Evolutionary conservation across 37 sponge, comb jelly and placozoan species (phyloP).

Genomic region (Crambe crambe): DNA sequence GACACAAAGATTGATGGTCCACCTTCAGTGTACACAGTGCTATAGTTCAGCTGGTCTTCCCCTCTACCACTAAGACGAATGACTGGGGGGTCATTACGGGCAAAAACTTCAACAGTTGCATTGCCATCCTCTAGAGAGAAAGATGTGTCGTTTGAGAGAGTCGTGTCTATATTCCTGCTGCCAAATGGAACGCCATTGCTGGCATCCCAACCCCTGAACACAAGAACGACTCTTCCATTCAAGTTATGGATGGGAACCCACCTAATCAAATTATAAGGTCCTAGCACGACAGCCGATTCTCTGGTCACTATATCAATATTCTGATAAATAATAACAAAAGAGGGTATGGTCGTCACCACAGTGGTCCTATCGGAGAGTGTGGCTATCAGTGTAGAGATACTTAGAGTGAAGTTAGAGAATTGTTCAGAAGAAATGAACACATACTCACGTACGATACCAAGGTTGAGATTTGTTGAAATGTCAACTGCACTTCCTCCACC

Average conservation of each 20-base stretch:
- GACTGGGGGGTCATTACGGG: constrained; percentile 62
- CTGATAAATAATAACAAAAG: neutral
- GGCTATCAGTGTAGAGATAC: constrained; percentile 12
- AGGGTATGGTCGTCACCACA: neutral
- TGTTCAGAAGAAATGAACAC: neutral
- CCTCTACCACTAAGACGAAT: constrained; percentile 52
- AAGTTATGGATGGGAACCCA: constrained; percentile 37
- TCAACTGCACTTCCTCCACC: constrained; percentile 8
- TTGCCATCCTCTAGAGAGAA: constrained; percentile 41
- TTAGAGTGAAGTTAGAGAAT: neutral
- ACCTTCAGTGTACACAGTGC: constrained; percentile 55
- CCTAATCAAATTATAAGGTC: constrained; percentile 32
- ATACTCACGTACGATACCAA: neutral
- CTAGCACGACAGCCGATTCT: constrained; percentile 40
- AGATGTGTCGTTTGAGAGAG: constrained; percentile 27
- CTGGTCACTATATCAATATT: constrained; percentile 18
- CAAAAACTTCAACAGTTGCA: constrained; percentile 25
- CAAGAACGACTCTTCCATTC: constrained; percentile 21
- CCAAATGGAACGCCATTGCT: constrained; percentile 31
- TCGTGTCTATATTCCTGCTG: constrained; percentile 41
- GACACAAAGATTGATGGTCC: constrained; percentile 37
- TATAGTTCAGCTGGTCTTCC: constrained; percentile 3
- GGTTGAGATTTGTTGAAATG: neutral
- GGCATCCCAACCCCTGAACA: constrained; percentile 65
- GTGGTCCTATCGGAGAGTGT: constrained; percentile 1